These are phyloP conservation scores for Melitaea cinxia DNA, from an alignment of 1,140 invertebrate genomes.

Conservation along the genomic window DNA sequence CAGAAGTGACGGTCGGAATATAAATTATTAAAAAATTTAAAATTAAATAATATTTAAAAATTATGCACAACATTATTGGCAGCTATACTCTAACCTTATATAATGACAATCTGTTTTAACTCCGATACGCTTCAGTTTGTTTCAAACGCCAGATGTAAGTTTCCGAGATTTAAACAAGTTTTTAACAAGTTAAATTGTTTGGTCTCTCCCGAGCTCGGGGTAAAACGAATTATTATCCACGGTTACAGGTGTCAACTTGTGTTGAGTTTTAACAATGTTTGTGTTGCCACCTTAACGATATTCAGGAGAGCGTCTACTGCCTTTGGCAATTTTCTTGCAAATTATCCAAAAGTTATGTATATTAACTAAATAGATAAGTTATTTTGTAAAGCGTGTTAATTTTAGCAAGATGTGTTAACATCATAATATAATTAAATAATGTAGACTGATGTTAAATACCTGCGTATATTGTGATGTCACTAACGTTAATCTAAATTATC, in stretches of 20 bases:
- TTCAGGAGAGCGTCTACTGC: neutral
- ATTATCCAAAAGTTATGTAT: neutral
- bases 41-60: no score
- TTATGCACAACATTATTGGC: neutral
- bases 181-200: constrained; percentile 30
- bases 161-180: constrained; percentile 19
- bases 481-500: no score
- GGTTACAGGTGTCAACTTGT: constrained; percentile 28
- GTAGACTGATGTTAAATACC: no score
- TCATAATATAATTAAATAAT: no score
- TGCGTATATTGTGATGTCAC: no score
- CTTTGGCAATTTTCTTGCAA: neutral
- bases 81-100: neutral
- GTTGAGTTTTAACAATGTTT: constrained; percentile 29
- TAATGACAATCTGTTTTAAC: neutral
- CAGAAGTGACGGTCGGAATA: no score
- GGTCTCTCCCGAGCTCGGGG: constrained; percentile 6
- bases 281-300: constrained; percentile 8
- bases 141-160: constrained; percentile 8
- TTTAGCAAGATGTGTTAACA: no score
- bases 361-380: neutral
- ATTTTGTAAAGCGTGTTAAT: no score
- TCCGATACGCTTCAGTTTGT: neutral
- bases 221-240: constrained; percentile 30
- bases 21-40: no score